A percentile compares a stretch with the other conserved stretches of the same genome.
phyloP scores from a whole-genome alignment of 2,113 vertebrate genomes.

The Aviceda subcristata region DNA sequence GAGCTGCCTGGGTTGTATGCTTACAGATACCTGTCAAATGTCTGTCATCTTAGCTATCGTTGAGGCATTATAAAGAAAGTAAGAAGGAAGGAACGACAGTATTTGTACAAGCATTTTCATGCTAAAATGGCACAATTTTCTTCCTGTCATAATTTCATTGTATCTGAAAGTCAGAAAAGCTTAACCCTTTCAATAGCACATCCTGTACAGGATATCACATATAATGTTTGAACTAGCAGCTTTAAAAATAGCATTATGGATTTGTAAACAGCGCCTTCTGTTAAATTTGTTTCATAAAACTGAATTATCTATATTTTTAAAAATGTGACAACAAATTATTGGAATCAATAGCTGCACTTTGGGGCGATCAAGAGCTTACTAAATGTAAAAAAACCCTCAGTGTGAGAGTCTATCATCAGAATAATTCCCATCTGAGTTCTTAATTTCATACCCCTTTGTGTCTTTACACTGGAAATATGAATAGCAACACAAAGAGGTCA shows the following conservation, averaged over 20 bases:
- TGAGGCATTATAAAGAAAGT: conserved; percentile 86
- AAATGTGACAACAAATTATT: conserved; percentile 68
- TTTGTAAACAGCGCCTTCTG: conserved; percentile 67
- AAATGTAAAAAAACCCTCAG: conserved; percentile 31
- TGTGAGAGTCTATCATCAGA: conserved; percentile 39
- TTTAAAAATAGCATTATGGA: conserved; percentile 46
- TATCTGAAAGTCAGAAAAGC: conserved; percentile 83
- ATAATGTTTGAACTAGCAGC: conserved; percentile 3
- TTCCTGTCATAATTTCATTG: conserved; percentile 90
- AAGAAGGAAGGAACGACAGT: conserved; percentile 83
- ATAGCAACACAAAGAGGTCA: conserved; percentile 39
- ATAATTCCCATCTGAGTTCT: conserved; percentile 52
- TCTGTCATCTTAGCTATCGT: conserved; percentile 86
- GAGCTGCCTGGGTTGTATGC: conserved; percentile 88
- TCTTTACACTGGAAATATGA: conserved; percentile 10
- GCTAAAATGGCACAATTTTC: conserved; percentile 89
- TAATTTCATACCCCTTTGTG: conserved; percentile 63
- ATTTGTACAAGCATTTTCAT: conserved; percentile 90
- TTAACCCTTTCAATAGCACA: conserved; percentile 79
- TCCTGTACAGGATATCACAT: conserved; percentile 33
- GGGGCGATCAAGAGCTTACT: conserved; percentile 43
- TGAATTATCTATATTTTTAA: conserved; percentile 41
- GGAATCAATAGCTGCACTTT: conserved; percentile 57
- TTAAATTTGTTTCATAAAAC: conserved; percentile 57
- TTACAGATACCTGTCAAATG: conserved; percentile 88